phyloP scores from a whole-genome alignment of 2,113 vertebrate genomes.

The Egretta garzetta region DNA sequence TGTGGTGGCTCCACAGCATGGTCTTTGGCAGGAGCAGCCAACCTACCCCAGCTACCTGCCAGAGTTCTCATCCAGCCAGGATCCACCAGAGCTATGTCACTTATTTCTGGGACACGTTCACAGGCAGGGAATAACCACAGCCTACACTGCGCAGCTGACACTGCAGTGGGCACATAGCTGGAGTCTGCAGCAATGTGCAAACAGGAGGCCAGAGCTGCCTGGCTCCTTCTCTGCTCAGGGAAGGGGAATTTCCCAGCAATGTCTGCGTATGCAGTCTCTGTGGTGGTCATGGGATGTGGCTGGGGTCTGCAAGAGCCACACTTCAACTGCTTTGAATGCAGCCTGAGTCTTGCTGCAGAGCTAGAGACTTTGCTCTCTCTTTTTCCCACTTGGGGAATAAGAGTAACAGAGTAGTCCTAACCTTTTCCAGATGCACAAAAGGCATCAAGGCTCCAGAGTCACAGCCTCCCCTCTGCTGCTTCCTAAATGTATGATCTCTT shows the following conservation, averaged over 20 bases:
- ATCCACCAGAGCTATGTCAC: neutral
- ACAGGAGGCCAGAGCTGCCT: neutral
- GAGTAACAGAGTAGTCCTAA: neutral
- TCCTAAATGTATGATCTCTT: neutral
- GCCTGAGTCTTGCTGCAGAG: no score
- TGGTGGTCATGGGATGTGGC: neutral
- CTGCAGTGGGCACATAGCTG: rapidly evolving
- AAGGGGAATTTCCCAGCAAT: neutral
- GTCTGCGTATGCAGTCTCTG: neutral
- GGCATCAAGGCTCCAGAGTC: neutral
- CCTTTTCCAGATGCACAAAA: neutral
- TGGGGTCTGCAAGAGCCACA: neutral
- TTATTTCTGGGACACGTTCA: neutral
- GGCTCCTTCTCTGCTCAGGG: neutral
- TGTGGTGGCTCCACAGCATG: neutral
- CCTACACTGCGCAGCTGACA: neutral
- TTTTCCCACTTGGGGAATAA: neutral
- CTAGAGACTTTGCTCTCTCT: neutral
- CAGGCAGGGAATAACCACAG: neutral
- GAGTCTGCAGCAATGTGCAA: neutral
- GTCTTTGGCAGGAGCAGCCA: neutral
- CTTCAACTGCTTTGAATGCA: neutral
- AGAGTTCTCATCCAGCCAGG: neutral
- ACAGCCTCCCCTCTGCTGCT: neutral
- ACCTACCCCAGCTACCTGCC: neutral